Conservation (phyloP, 2,888 invertebrate genomes). For the Neoascia interrupta region DNA sequence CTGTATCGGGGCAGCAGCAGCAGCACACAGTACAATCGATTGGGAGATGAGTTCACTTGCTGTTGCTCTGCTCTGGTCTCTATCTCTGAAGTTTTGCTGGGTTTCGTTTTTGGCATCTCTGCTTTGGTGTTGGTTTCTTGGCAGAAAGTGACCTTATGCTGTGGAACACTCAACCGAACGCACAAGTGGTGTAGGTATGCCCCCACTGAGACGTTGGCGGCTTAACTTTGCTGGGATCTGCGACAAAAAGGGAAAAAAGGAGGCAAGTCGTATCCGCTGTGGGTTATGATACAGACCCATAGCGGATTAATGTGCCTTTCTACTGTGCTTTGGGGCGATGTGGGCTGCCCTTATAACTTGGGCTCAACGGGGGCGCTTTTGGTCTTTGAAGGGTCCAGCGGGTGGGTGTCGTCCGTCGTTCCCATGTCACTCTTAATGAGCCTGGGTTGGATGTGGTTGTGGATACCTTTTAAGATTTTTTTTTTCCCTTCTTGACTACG, state of each 20-base stretch:
- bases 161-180: no score
- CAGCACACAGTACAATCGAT: conserved; percentile 25
- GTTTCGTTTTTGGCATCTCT: conserved; percentile 39
- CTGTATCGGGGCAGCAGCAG: conserved; percentile 15
- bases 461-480: no score
- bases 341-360: conserved; percentile 45
- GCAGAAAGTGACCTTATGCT: conserved; percentile 48
- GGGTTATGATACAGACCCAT: conserved; percentile 39
- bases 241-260: background rate
- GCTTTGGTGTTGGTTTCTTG: conserved; percentile 47
- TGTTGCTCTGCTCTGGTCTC: conserved; percentile 9
- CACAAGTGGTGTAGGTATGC: no score
- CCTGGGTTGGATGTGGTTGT: background rate
- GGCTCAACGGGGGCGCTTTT: conserved; percentile 10
- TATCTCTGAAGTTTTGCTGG: conserved; percentile 29
- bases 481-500: no score
- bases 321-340: conserved; percentile 19
- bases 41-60: conserved; percentile 44
- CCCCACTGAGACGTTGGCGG: background rate
- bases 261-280: conserved; percentile 26
- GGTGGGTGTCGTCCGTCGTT: background rate
- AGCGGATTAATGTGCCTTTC: conserved; percentile 32
- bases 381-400: background rate
- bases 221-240: conserved; percentile 17
- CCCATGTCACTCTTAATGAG: background rate